Evolutionary conservation across 2,797 vertebrate species (phyloP), one percentile per base, ranked within the genome.

Genomic region (Sebastes elongatus): DNA sequence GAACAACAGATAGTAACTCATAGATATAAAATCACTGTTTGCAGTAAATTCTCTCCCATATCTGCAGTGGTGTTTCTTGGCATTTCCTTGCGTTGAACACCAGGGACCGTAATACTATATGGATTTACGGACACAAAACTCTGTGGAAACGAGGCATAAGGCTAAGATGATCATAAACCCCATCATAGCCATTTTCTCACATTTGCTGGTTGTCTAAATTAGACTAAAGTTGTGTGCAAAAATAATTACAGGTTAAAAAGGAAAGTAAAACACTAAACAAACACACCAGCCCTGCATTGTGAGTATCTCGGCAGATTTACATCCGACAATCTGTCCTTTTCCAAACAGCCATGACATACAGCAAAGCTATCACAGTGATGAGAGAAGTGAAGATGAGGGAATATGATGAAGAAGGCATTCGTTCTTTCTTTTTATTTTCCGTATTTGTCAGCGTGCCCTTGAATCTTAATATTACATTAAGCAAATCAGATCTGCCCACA

Each of bases 331-430:
- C 4, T 14, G 66, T 77, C 49, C 56, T 63, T 61, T 9, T 6
- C 3, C 25, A 42, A 63, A 53, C 60, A 74, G 70, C 33, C 27
- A 27, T 30, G 53, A 28, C 49, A n/a, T 16, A 6, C 28, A 53
- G 62, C 56, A 71, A 57, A 67, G 49, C 62, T 60, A 22, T 67
- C 38, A 57, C n/a, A 60, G 25, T 25, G 67, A 83, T 49, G 62
- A 68, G 14, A 61, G 22, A 57, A 22, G 18, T 33, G 28, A 56
- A 38, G n/a, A 56, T 25, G 52, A 53, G 22, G 33, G n/a, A 56
- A 55, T 14, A 55, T 1, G 9, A 69, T 35, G 52, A 42, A 71
- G 25, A 42, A 59, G 18, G 2, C 27, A 1, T 60, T 61, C 14
- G 55, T 18, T 18, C 6, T 18, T 10, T 53, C n/a, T 53, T 53